These are phyloP conservation scores for Hemiprocne comata DNA, from an alignment of 2,113 vertebrate genomes.

Conservation along the genomic window DNA sequence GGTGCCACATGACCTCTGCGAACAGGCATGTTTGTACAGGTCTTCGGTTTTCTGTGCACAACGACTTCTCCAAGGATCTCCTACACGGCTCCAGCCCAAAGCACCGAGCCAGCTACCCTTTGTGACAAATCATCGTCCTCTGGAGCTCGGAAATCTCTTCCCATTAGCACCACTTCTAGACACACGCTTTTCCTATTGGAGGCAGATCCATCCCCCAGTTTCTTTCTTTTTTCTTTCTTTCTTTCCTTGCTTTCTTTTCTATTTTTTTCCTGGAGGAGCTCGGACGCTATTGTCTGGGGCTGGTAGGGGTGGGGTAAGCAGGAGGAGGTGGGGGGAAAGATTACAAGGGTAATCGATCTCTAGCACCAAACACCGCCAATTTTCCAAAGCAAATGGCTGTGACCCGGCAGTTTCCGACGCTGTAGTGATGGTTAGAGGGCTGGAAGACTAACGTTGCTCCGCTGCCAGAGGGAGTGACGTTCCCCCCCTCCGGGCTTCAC, in stretches of 20 bases:
- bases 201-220: constrained; percentile 69
- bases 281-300: constrained; percentile 67
- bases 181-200: constrained; percentile 59
- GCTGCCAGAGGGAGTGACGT: constrained; percentile 80
- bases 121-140: constrained; percentile 79
- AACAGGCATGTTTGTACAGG: constrained; percentile 91
- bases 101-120: constrained; percentile 71
- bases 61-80: constrained; percentile 78
- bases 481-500: constrained; percentile 75
- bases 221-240: constrained; percentile 53
- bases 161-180: constrained; percentile 76
- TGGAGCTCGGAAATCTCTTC: constrained; percentile 71
- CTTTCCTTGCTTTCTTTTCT: constrained; percentile 45
- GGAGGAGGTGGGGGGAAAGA: constrained; percentile 32
- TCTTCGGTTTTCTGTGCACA: constrained; percentile 72
- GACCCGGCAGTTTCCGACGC: constrained; percentile 78
- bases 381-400: constrained; percentile 78
- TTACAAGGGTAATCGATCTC: constrained; percentile 75
- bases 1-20: constrained; percentile 99
- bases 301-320: constrained; percentile 47
- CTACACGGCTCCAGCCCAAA: constrained; percentile 81
- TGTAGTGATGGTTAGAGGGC: constrained; percentile 66
- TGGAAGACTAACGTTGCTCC: constrained; percentile 78
- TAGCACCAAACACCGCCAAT: constrained; percentile 84
- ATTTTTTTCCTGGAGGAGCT: constrained; percentile 52